These are phyloP conservation scores for Hylaeus volcanicus DNA, from an alignment of 1,140 invertebrate species.

Conservation along the genomic window DNA sequence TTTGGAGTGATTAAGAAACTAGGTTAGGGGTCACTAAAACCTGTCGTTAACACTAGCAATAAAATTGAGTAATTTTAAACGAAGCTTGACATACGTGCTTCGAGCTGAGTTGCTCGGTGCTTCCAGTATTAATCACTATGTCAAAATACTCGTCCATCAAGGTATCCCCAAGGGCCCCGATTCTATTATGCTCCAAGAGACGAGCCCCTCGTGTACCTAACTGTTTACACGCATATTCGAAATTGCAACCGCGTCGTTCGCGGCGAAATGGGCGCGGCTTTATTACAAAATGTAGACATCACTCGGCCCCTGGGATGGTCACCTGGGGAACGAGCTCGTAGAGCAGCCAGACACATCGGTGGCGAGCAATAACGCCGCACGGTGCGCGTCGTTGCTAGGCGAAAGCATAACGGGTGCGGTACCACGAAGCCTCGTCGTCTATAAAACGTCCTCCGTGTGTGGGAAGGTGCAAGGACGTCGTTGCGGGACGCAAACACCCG, in stretches of 20 bases:
- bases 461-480: conserved; percentile 67
- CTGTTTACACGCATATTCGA: conserved; percentile 16
- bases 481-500: conserved; percentile 48
- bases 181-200: background rate
- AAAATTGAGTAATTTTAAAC: no score
- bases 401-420: conserved; percentile 65
- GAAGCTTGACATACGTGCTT: no score
- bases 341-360: background rate
- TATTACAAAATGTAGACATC: conserved; percentile 33
- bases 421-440: conserved; percentile 48
- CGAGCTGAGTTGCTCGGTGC: no score
- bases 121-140: no score
- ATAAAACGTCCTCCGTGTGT: conserved; percentile 68
- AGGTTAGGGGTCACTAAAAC: no score
- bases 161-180: background rate
- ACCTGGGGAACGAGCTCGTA: background rate
- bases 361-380: conserved; percentile 36
- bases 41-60: no score
- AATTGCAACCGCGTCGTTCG: background rate
- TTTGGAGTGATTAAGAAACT: no score
- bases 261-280: background rate
- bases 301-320: background rate
- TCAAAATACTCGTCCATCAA: no score
- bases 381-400: conserved; percentile 11
- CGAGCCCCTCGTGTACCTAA: background rate